Conservation (phyloP, 1,140 invertebrate genomes). For the Neuroterus valhalla region DNA sequence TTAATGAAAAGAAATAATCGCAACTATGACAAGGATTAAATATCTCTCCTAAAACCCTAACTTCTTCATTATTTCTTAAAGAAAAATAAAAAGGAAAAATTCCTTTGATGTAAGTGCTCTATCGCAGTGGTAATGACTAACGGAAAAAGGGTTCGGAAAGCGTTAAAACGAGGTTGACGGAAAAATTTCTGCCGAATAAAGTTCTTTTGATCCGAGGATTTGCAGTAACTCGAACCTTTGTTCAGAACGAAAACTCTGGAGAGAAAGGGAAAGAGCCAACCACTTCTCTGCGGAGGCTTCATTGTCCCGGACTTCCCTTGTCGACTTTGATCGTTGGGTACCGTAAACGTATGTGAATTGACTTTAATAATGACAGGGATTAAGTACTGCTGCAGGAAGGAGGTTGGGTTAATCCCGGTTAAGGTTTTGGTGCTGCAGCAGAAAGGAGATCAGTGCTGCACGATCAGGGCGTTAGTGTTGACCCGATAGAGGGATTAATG, state of each 20-base stretch:
- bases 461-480: no score
- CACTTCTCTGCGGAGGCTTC: constrained; percentile 24
- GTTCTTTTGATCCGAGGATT: constrained; percentile 20
- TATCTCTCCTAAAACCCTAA: not conserved
- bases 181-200: constrained; percentile 5
- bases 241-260: not conserved
- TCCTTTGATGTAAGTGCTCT: not conserved
- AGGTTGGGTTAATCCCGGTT: no score
- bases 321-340: not conserved
- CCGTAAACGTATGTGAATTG: constrained; percentile 19
- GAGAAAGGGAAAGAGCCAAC: not conserved
- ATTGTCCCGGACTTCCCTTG: constrained; percentile 9
- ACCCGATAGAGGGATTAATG: no score
- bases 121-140: not conserved
- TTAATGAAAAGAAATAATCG: no score
- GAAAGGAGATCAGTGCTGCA: no score
- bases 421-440: no score
- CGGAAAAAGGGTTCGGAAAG: not conserved
- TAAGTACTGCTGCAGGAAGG: constrained; percentile 6
- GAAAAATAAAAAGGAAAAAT: not conserved
- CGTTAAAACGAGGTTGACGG: not conserved
- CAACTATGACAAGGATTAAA: no score
- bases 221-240: constrained; percentile 23
- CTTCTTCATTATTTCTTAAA: not conserved
- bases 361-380: not conserved